Conservation (phyloP, 2,113 vertebrate species). For the Leiothrix lutea region DNA sequence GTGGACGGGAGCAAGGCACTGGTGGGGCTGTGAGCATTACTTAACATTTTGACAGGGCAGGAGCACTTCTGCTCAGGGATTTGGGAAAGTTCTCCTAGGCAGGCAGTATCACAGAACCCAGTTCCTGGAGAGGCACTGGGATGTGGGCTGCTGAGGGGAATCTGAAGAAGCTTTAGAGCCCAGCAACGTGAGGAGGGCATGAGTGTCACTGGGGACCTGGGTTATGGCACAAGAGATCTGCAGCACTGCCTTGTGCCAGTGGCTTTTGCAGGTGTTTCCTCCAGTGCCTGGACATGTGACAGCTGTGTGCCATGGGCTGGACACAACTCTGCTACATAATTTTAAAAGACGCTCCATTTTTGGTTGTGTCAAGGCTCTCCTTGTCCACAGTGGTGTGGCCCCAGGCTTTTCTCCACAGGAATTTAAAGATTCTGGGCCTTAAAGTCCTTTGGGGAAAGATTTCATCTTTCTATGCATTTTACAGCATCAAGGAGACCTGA, state of each 20-base stretch:
- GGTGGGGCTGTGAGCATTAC: not conserved
- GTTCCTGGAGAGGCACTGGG: not conserved
- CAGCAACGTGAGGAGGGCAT: fast-evolving
- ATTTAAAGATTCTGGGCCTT: not conserved
- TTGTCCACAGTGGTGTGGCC: not conserved
- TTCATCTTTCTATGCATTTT: not conserved
- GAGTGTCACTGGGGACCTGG: fast-evolving
- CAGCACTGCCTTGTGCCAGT: not conserved
- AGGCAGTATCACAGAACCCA: not conserved
- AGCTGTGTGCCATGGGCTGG: fast-evolving
- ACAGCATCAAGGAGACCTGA: not conserved
- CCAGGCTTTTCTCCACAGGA: not conserved
- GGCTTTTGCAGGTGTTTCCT: not conserved
- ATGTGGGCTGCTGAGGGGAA: not conserved
- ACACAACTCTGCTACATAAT: not conserved
- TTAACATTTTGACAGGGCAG: not conserved
- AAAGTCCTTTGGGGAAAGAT: not conserved
- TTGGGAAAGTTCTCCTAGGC: not conserved
- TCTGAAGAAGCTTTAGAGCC: not conserved
- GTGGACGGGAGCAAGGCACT: fast-evolving
- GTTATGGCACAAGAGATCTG: not conserved
- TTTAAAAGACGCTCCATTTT: not conserved
- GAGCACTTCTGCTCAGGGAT: not conserved
- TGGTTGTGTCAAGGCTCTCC: not conserved
- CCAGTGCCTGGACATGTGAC: fast-evolving